These are phyloP conservation scores for Pocillopora meandrina DNA, from an alignment of 92 coral and sea anemone genomes.

Conservation along the genomic window DNA sequence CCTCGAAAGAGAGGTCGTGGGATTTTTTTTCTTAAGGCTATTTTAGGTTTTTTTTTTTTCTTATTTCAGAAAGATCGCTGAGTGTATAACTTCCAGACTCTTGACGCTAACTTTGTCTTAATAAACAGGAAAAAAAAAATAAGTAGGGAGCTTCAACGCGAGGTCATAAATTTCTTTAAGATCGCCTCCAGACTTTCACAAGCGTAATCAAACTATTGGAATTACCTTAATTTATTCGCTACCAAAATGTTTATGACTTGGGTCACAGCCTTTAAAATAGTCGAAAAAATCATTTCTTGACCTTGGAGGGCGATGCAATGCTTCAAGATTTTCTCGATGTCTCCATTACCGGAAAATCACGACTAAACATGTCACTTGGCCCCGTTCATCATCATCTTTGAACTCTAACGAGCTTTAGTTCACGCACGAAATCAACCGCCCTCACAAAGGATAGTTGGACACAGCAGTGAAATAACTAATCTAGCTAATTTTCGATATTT, in stretches of 20 bases:
- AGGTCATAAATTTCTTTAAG: too few relatives aligned
- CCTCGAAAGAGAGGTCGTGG: too few relatives aligned
- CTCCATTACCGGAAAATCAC: conserved; percentile 1
- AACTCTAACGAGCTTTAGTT: background rate
- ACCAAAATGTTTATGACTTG: background rate
- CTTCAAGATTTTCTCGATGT: conserved; percentile 23
- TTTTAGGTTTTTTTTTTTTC: too few relatives aligned
- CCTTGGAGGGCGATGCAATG: background rate
- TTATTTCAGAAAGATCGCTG: too few relatives aligned
- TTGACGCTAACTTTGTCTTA: too few relatives aligned
- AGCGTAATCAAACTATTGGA: too few relatives aligned
- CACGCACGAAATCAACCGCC: background rate
- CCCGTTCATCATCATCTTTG: background rate
- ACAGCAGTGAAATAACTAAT: background rate
- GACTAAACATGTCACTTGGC: background rate
- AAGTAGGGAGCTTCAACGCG: too few relatives aligned
- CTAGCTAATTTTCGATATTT: background rate
- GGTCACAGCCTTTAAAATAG: background rate
- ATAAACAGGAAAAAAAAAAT: too few relatives aligned
- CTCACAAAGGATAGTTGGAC: background rate
- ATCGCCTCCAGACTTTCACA: too few relatives aligned
- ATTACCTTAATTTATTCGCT: background rate
- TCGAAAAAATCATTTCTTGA: background rate
- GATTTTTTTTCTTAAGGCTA: too few relatives aligned
- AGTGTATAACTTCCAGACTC: too few relatives aligned